Evolutionary conservation across 2,888 invertebrate species (phyloP).

Genomic region (Pollenia griseotomentosa): DNA sequence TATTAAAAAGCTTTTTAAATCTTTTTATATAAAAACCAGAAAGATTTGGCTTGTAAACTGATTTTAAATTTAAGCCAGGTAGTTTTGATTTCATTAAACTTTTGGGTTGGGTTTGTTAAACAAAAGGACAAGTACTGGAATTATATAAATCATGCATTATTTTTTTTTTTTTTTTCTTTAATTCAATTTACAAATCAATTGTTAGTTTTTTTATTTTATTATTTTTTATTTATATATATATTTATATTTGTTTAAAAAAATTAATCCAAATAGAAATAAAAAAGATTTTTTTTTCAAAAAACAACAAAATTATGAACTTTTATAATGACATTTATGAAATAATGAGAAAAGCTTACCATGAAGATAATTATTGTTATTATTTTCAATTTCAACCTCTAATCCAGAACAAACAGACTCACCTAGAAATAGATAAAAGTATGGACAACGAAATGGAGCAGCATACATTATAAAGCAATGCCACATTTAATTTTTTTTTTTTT

Average conservation of each 20-base stretch:
- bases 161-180: background rate
- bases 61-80: no score
- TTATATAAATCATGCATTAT: constrained; percentile 31
- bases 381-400: constrained; percentile 84
- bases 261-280: constrained; percentile 25
- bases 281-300: constrained; percentile 45
- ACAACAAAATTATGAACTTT: constrained; percentile 72
- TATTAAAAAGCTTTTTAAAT: no score
- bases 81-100: background rate
- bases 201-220: no score
- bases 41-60: no score
- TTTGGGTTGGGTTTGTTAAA: constrained; percentile 1
- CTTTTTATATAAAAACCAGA: no score
- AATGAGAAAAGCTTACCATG: constrained; percentile 84
- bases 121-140: background rate
- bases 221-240: constrained; percentile 5
- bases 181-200: background rate
- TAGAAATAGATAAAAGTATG: constrained; percentile 77
- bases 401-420: constrained; percentile 84
- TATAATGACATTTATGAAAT: constrained; percentile 83
- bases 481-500: constrained; percentile 55
- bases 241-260: constrained; percentile 15
- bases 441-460: constrained; percentile 67
- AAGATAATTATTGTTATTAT: constrained; percentile 84
- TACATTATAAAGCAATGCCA: constrained; percentile 63